Base-by-base conservation (phyloP, 2,888 invertebrate genomes). In the Hirtodrosophila cameraria region DNA sequence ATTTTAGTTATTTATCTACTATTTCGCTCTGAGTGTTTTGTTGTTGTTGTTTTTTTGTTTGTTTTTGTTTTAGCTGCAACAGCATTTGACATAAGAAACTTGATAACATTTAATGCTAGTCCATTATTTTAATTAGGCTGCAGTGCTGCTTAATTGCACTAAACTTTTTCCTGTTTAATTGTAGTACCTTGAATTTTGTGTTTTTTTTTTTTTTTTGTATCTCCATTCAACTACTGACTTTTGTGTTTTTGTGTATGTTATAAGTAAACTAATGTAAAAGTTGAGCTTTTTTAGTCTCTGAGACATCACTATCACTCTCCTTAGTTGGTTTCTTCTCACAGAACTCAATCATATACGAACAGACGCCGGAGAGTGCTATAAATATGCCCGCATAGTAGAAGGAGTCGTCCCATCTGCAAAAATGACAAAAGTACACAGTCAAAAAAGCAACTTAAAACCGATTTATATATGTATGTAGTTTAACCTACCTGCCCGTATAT, bases 371-470 rank as follows among this genome's bases (percentile, higher is more conserved):
- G 13, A 97, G 90, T 12, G 95, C 92, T 49, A 97, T 96, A 93
- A 96, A 96, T 38, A 95, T 91, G 11, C 96, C 96, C 27, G 96
- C 95, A 70, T 95, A 93, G 89, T 95, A 94, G 90, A 97, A 97
- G 0, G 96, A 94, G 62, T 94, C 92, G 74, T 96, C 94, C 95
- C 96, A 97, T 73, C 90, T 90, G 70, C 2, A 80, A 75, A 23
- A 20, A 20, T 20, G 23, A 12, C 1, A 43, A 41, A 27, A 6
- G 15, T 4, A 16, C n/a, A 27, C 27, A 13, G n/a, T n/a, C 12
- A 16, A 60, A 1, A n/a, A 6, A 16, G 1, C 15, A 27, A 11
- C 5, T 15, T 30, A 0, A 16, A 20, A 4, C 16, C 2, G 4
- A 20, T n/a, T 12, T n/a, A 38, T 30, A 4, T 1, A 5, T 13